Evolutionary conservation across 2,888 invertebrate species (phyloP).

Genomic region (Ypsolopha scabrella): DNA sequence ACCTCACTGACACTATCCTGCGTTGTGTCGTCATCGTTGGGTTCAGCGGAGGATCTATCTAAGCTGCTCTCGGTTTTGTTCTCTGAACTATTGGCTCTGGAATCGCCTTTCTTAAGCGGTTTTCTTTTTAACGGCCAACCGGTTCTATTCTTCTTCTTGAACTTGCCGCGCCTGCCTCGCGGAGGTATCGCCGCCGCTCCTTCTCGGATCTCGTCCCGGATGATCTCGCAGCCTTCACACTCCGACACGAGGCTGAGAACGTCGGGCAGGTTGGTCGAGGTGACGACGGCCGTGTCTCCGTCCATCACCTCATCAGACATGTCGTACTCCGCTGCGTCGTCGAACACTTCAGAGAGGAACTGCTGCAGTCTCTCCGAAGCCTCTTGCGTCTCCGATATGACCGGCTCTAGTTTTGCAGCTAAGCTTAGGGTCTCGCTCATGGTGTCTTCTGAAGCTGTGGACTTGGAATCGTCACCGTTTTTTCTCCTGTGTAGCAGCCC

Average conservation of each 20-base stretch:
- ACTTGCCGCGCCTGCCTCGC: constrained; percentile 55
- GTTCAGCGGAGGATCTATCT: constrained; percentile 42
- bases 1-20: constrained; percentile 37
- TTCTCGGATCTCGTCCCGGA: constrained; percentile 44
- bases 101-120: constrained; percentile 33
- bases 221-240: constrained; percentile 51
- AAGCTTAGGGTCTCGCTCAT: constrained; percentile 42
- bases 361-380: constrained; percentile 50
- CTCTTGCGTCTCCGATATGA: constrained; percentile 38
- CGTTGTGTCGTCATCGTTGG: constrained; percentile 39
- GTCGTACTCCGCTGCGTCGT: constrained; percentile 56
- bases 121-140: constrained; percentile 81
- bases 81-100: constrained; percentile 35
- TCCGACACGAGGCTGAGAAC: constrained; percentile 53
- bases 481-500: constrained; percentile 71
- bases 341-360: constrained; percentile 56
- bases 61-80: constrained; percentile 33
- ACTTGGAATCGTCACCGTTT: constrained; percentile 49
- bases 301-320: constrained; percentile 55
- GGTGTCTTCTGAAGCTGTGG: constrained; percentile 58
- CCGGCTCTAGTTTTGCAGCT: constrained; percentile 33
- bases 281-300: constrained; percentile 35
- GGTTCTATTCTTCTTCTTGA: constrained; percentile 81
- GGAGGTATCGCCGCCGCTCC: constrained; percentile 22
- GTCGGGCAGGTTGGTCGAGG: constrained; percentile 45